Percentiles rank a stretch among this genome's conserved stretches.
Evolutionary conservation across 2,113 vertebrate species (phyloP).

Genomic region (Platysternon megacephalum): DNA sequence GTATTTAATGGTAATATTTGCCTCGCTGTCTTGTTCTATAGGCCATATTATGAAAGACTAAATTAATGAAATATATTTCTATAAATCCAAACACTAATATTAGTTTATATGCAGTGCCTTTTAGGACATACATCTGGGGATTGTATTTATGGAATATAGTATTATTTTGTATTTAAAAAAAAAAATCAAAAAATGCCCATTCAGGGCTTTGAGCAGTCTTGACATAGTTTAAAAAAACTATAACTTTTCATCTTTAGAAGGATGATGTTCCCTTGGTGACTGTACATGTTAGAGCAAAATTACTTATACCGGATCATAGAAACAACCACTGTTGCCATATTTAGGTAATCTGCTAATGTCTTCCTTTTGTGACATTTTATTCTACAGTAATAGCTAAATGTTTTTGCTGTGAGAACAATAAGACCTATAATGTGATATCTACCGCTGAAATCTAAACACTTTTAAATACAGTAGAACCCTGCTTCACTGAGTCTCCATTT

Average conservation of each 20-base stretch:
- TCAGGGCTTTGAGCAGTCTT: background rate
- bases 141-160: background rate
- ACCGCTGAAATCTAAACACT: background rate
- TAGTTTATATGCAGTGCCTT: background rate
- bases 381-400: background rate
- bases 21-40: background rate
- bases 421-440: background rate
- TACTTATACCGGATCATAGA: background rate
- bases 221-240: background rate
- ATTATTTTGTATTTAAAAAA: background rate
- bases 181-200: background rate
- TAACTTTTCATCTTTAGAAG: background rate
- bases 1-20: slow-evolving; percentile 74
- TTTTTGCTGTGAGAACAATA: background rate
- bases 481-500: background rate
- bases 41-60: background rate
- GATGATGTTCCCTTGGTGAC: background rate
- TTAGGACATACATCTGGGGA: background rate
- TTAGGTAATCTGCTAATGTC: background rate
- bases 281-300: background rate
- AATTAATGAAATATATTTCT: background rate
- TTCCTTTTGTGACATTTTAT: background rate
- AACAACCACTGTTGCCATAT: background rate
- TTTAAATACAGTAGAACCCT: background rate
- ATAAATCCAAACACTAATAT: no score